Evolutionary conservation across 2,888 invertebrate genomes (phyloP), one percentile per base, ranked within the genome.

Genomic region (Parnassius mnemosyne): DNA sequence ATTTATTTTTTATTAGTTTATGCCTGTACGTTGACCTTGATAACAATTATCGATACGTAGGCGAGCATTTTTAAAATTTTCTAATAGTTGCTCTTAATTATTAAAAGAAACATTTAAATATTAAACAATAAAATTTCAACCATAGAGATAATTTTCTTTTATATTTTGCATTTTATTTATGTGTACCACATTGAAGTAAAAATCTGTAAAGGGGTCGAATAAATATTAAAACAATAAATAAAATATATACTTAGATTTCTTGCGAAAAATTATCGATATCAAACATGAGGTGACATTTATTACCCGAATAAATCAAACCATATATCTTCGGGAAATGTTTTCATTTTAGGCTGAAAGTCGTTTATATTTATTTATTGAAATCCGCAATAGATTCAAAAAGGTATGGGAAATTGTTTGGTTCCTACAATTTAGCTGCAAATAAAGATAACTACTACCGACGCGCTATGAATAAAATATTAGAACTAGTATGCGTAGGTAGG

Each of bases 381-480:
- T 25, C 34, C 44, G 44, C 44, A 55, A 61, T 51, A 55, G 51
- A 61, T 61, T 55, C 34, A 60, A 54, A 54, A 11, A 47, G 46
- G 13, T 46, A 20, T 47, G 41, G 46, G 12, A 47, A 5, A 16
- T 47, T 50, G 42, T 25, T 44, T 44, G 44, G 50, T 41, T 49
- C 25, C 50, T 16, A 34, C 50, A 60, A 55, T 60, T 60, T 55
- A 61, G 65, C 57, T 54, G 42, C 41, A 20, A 47, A 57, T 60
- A 53, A 61, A 68, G 53, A 66, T 61, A 68, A 68, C 61, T 63
- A 53, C 53, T 49, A 53, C 53, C 47, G 11, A 50, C 56, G 66
- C 57, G 46, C 41, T 57, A 67, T 66, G 66, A 68, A 69, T 66
- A 65, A 65, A 68, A 64, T 51, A 67, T 63, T 68, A 57, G 61